Evolutionary conservation across 2,888 invertebrate species (phyloP), one percentile per base, ranked within the genome.

Genomic region (Noctua pronuba): DNA sequence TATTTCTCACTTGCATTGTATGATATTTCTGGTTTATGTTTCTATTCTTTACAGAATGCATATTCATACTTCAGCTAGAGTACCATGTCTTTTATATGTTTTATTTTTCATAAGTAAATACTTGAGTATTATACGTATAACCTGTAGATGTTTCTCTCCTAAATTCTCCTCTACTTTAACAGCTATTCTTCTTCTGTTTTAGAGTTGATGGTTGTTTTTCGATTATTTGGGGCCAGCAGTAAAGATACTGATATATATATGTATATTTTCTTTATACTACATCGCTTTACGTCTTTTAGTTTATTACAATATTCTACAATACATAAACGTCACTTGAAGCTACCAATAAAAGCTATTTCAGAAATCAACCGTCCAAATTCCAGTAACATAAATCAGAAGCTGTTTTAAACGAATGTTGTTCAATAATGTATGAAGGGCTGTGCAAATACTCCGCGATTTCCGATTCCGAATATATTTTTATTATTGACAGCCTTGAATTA

Each of bases 401-500:
- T 44, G 60, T 62, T 86, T 79, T 75, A 86, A 84, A 86, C 62
- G 84, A 86, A 86, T 86, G 73, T 79, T 86, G 71, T 84, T 84
- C 65, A 83, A 86, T 84, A 83, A 86, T 83, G 84, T 84, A 84
- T 84, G 86, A 83, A 68, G 71, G 71, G 65, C 44, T 75, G 41
- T 52, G 65, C 84, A 73, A 86, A 76, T 24, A 72, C n/a, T 44
- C 44, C n/a, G 71, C 77, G 85, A 86, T 87, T 86, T 86, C 72
- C 82, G 75, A 80, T 79, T 67, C 73, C 55, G 62, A 74, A 77
- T 84, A 66, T 52, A 11, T 79, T 79, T 76, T 79, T 79, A 71
- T 76, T 85, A 75, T 86, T 87, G 87, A 82, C 77, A 82, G 75
- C 60, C 18, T 64, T 79, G 73, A 75, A 73, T 75, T 62, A 66